phyloP scores from a whole-genome alignment of 2,113 vertebrate genomes.

The Pampusana beccarii region DNA sequence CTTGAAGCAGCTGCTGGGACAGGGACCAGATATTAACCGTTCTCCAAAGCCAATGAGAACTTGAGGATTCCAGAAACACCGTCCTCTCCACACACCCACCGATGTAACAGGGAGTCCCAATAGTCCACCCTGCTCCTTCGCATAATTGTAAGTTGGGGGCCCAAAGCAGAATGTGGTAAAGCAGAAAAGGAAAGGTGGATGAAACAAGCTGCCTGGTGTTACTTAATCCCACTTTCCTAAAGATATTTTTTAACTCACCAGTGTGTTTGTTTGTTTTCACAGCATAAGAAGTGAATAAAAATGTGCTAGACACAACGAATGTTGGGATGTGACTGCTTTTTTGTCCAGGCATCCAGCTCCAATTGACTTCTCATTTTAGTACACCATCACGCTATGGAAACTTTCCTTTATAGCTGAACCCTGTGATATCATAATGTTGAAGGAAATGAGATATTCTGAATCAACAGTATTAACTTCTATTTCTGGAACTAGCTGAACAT shows the following conservation, averaged over 20 bases:
- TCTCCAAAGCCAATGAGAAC: neutral
- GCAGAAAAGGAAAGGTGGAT: neutral
- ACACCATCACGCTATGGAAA: neutral
- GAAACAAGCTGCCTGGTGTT: neutral
- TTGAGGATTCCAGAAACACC: neutral
- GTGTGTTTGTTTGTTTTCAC: neutral
- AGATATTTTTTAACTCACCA: neutral
- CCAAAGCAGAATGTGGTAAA: neutral
- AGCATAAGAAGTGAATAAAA: neutral
- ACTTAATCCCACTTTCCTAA: neutral
- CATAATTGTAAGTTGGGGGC: accelerated
- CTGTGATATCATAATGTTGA: neutral
- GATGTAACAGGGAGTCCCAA: neutral
- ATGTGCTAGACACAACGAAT: neutral
- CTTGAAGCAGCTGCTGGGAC: neutral
- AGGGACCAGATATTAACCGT: neutral
- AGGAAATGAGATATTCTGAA: neutral
- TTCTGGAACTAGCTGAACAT: neutral
- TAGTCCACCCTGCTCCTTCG: neutral
- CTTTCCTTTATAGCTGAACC: neutral
- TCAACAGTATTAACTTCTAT: neutral
- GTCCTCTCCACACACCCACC: accelerated
- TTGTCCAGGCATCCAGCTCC: neutral
- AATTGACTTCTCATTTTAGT: neutral
- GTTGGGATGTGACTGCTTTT: neutral